phyloP scores from a whole-genome alignment of 2,113 vertebrate species.

The Heloderma charlesbogerti region DNA sequence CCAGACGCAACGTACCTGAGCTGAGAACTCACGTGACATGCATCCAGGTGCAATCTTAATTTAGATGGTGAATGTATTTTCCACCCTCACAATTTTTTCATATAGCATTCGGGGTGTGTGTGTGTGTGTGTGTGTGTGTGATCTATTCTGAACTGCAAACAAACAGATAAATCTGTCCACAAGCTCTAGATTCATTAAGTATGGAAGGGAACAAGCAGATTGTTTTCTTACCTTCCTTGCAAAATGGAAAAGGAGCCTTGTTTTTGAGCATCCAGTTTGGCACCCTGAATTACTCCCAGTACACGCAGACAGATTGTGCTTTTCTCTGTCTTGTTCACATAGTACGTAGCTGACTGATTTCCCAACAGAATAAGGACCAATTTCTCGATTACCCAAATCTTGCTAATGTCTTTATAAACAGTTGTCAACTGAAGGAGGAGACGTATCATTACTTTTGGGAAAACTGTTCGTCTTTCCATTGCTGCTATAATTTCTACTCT shows the following conservation, averaged over 20 bases:
- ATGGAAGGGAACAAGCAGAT: conserved; percentile 66
- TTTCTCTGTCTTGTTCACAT: conserved; percentile 18
- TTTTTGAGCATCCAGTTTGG: conserved; percentile 37
- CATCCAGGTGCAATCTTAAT: no score
- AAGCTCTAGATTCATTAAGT: conserved; percentile 59
- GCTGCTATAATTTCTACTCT: background rate
- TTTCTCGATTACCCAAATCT: conserved; percentile 34
- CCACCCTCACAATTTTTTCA: conserved; percentile 51
- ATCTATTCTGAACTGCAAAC: conserved; percentile 69
- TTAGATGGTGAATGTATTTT: conserved; percentile 62
- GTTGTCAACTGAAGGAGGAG: conserved; percentile 8
- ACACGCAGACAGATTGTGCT: background rate
- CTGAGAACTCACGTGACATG: background rate
- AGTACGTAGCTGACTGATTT: conserved; percentile 13
- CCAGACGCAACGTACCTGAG: background rate
- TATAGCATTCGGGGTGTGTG: background rate
- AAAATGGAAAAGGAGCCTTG: conserved; percentile 59
- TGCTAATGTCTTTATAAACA: conserved; percentile 12
- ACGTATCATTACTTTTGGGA: background rate
- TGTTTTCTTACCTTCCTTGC: conserved; percentile 26
- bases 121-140: conserved; percentile 24
- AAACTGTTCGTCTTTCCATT: background rate
- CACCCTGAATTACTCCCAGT: conserved; percentile 23
- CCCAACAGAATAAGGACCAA: background rate
- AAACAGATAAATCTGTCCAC: conserved; percentile 62